phyloP scores from a whole-genome alignment of 2,888 invertebrate genomes.

The Leptinotarsa rubiginosa region DNA sequence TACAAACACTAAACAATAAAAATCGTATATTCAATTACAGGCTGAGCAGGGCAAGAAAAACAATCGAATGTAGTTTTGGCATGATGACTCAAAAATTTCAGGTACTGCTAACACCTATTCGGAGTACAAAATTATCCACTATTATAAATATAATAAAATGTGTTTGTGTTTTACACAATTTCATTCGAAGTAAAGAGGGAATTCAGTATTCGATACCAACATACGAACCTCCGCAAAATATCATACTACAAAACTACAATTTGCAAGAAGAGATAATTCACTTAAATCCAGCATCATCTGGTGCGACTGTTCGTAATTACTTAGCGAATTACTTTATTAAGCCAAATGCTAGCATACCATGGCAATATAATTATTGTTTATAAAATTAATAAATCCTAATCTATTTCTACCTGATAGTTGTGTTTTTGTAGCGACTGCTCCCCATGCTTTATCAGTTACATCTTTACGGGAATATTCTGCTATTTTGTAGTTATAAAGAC shows the following conservation, averaged over 20 bases:
- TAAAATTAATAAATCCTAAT: slow-evolving; percentile 15
- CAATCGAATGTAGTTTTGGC: no score
- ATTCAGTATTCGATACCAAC: background rate
- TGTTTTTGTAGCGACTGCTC: slow-evolving; percentile 14
- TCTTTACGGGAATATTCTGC: slow-evolving; percentile 24
- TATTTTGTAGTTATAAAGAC: slow-evolving; percentile 20
- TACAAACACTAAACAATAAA: background rate
- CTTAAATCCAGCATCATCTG: slow-evolving; percentile 10
- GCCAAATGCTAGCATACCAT: background rate
- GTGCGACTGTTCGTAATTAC: slow-evolving; percentile 10
- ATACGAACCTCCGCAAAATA: background rate
- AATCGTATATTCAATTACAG: background rate
- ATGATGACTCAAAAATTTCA: background rate
- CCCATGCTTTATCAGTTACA: slow-evolving; percentile 22
- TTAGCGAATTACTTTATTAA: slow-evolving; percentile 21
- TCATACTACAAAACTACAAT: slow-evolving; percentile 1
- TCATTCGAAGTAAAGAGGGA: slow-evolving; percentile 8
- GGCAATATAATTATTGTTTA: slow-evolving; percentile 18
- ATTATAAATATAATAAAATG: slow-evolving; percentile 10
- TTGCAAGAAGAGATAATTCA: slow-evolving; percentile 1
- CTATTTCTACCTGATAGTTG: background rate
- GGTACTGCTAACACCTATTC: background rate
- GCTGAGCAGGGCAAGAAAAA: no score
- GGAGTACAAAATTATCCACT: slow-evolving; percentile 5
- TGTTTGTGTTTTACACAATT: slow-evolving; percentile 19